phyloP scores from a whole-genome alignment of 2,888 invertebrate species.

The Minunthozetes semirufus region DNA sequence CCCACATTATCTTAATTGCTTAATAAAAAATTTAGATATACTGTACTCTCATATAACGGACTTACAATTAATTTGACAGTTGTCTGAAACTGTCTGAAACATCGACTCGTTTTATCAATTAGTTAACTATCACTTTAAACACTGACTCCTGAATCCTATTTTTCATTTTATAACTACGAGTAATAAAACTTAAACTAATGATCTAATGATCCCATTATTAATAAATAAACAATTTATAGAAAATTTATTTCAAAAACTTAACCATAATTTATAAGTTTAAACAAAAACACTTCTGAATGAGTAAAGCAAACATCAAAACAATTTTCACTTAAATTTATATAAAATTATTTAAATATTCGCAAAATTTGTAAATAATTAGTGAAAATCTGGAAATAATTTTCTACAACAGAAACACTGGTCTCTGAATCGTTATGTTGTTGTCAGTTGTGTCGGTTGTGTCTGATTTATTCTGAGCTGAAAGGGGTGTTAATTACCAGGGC shows the following conservation, averaged over 20 bases:
- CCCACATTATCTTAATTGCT: slow-evolving; percentile 31
- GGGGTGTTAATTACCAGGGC: slow-evolving; percentile 28
- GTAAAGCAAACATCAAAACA: not conserved
- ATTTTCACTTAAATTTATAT: not conserved
- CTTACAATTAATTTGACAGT: slow-evolving; percentile 30
- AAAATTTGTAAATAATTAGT: slow-evolving; percentile 12
- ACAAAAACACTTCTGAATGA: not conserved
- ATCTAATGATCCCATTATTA: slow-evolving; percentile 25
- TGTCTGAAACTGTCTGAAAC: slow-evolving; percentile 18
- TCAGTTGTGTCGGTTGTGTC: slow-evolving; percentile 31
- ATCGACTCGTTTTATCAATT: not conserved
- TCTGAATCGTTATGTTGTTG: slow-evolving; percentile 19
- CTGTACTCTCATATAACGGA: slow-evolving; percentile 11
- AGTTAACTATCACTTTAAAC: slow-evolving; percentile 29
- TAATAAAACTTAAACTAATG: slow-evolving; percentile 27
- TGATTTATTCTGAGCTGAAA: slow-evolving; percentile 22
- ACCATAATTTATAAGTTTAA: slow-evolving; percentile 2
- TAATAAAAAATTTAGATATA: slow-evolving; percentile 30
- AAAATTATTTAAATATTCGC: not conserved
- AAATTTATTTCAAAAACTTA: slow-evolving; percentile 4
- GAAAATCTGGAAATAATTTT: not conserved
- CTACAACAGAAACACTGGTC: not conserved
- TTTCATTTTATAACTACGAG: slow-evolving; percentile 17
- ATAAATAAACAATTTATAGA: slow-evolving; percentile 30
- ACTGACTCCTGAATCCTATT: slow-evolving; percentile 30